Evolutionary conservation across 1,140 invertebrate species (phyloP).

Genomic region (Eumeta japonica): DNA sequence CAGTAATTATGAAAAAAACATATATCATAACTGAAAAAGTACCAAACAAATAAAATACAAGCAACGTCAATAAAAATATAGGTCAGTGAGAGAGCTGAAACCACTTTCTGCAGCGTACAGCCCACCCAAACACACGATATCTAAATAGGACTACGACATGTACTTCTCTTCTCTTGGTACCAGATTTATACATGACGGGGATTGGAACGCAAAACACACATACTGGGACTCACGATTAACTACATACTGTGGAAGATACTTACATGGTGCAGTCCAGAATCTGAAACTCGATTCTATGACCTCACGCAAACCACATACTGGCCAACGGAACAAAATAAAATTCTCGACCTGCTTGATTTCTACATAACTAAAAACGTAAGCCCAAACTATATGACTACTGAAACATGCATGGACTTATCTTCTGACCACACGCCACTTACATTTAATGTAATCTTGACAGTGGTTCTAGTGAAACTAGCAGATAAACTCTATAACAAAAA

Average conservation of each 20-base stretch:
- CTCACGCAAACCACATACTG: conserved; percentile 5
- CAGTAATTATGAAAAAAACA: conserved; percentile 10
- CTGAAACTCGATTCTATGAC: neutral
- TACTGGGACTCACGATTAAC: conserved; percentile 11
- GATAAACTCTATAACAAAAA: too few relatives aligned
- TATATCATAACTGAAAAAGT: conserved; percentile 10
- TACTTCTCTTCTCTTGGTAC: conserved; percentile 4
- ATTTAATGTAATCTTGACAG: too few relatives aligned
- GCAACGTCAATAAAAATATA: conserved; percentile 7
- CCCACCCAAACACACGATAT: conserved; percentile 1
- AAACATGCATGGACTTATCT: too few relatives aligned
- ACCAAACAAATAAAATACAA: too few relatives aligned
- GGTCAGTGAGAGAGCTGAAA: neutral
- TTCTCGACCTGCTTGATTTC: conserved; percentile 7
- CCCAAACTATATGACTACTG: neutral
- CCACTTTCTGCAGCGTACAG: too few relatives aligned
- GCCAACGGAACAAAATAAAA: conserved; percentile 6
- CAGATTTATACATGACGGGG: conserved; percentile 4
- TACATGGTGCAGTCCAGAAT: neutral
- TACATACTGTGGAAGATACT: conserved; percentile 3
- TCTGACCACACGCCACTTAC: conserved; percentile 5
- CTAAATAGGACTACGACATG: too few relatives aligned
- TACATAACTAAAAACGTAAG: conserved; percentile 3
- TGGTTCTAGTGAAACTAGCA: too few relatives aligned
- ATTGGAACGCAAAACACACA: too few relatives aligned